Evolutionary conservation across 2,113 vertebrate genomes (phyloP), one percentile per base, ranked within the genome.

Genomic region (Zosterops hypoxanthus): DNA sequence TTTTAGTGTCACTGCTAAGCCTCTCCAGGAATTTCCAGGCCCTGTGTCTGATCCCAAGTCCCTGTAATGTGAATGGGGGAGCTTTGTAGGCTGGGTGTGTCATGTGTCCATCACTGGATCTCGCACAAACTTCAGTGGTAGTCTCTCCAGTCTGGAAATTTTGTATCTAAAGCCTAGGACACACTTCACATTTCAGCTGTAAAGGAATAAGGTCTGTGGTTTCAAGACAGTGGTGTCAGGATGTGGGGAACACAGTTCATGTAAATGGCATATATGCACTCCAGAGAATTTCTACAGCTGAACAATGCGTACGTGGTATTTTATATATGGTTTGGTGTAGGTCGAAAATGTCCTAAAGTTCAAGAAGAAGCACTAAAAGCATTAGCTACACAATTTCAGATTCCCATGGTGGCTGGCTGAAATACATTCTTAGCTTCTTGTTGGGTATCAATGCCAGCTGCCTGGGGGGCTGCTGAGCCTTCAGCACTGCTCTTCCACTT

Each of bases 361-460:
- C 57, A 78, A 82, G 64, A 76, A 25, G 85, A 95, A 85, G 46
- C 11, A 50, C 21, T 92, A 26, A 84, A 96, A 91, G 26, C 20
- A 68, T 70, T 85, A 60, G 57, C 34, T 64, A 50, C 44, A 69
- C 16, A 26, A 28, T 56, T 94, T 90, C 82, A 73, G 52, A 82
- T 91, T 96, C 64, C 52, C 57, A 31, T 53, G 1, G 9, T 75
- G 50, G 46, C 56, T 94, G 90, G 26, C 57, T 92, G 81, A 96
- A 96, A 88, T 60, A 22, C 33, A 50, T 85, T 95, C 34, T 92
- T 65, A 93, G 61, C 65, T 69, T 79, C 76, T 80, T 80, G 34
- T 90, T 31, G 24, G 53, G 70, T 71, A 93, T 42, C 2, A 6
- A 46, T 90, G 41, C 39, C 92, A 89, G 83, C 28, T 78, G 53